Evolutionary conservation across 2,113 vertebrate genomes (phyloP), one percentile per base, ranked within the genome.

Genomic region (Ivindomyrus marchei): DNA sequence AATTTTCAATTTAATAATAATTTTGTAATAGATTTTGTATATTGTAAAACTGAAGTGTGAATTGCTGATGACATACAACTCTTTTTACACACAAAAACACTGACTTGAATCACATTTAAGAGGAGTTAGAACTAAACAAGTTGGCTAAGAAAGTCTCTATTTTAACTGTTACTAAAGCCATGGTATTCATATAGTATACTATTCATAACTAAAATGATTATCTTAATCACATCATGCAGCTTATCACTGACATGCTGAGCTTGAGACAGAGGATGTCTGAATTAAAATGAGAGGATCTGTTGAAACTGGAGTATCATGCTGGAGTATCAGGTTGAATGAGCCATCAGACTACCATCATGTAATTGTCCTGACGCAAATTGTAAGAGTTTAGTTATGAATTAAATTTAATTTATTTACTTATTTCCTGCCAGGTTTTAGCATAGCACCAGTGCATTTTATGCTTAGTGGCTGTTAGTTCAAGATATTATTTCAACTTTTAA

Each of bases 21-120:
- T 85, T 70, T 90, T 74, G 80, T 85, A 89, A 52, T 47, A 85
- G 36, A 50, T 85, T 89, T 89, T 89, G 80, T 89, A 89, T 21
- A 85, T 84, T 89, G 77, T n/a, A 89, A 89, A 85, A 85, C 36
- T 58, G 31, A 58, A 89, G 56, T 10, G 31, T 11, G 42, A 84
- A 46, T 10, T 24, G 50, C 7, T 70, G 47, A 50, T 46, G n/a
- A 52, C 47, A 53, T 85, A 58, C 3, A 87, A 77, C 58, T 90
- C 24, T 62, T 53, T 86, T 39, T 15, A 21, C 62, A 85, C 46
- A 70, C 58, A 10, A 46, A 39, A 52, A 89, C 45, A 84, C 84
- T 36, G 45, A 74, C 36, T 47, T 45, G 89, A 53, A 88, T 77
- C 74, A 77, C 74, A 77, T 39, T 77, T 77, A 77, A 39, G 15